phyloP scores from a whole-genome alignment of 2,888 invertebrate species.

The Caenorhabditis drosophilae region DNA sequence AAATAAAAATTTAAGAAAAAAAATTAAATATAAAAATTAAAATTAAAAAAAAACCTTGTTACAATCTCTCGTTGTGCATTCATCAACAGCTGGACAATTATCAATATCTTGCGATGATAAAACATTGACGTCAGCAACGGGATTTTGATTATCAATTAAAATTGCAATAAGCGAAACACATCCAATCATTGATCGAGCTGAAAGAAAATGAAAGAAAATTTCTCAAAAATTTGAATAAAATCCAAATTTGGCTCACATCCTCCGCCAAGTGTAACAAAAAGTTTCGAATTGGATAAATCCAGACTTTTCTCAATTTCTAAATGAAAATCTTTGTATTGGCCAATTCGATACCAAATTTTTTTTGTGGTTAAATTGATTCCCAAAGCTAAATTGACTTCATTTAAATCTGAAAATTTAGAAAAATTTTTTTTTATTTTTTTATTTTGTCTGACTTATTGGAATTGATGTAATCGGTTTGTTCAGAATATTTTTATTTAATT shows the following conservation, averaged over 20 bases:
- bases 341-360: constrained; percentile 20
- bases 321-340: constrained; percentile 5
- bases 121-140: constrained; percentile 7
- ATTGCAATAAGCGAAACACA: constrained; percentile 44
- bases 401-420: constrained; percentile 9
- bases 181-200: constrained; percentile 39
- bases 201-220: not conserved
- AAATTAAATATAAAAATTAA: not conserved
- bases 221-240: not conserved
- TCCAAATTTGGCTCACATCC: no score
- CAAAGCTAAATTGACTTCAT: constrained; percentile 15
- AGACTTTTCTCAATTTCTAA: constrained; percentile 31
- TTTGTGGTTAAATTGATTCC: constrained; percentile 15
- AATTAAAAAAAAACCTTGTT: constrained; percentile 10
- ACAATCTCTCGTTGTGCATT: constrained; percentile 44
- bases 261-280: constrained; percentile 35
- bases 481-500: constrained; percentile 14
- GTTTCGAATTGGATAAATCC: constrained; percentile 22
- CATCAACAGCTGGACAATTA: constrained; percentile 27
- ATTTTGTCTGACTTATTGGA: constrained; percentile 33
- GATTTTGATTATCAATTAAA: constrained; percentile 10
- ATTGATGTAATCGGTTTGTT: constrained; percentile 35
- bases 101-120: constrained; percentile 33
- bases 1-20: not conserved
- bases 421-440: not conserved